These are phyloP conservation scores for Pyrocephalus nanus DNA, from an alignment of 2,797 vertebrate species.

Conservation along the genomic window DNA sequence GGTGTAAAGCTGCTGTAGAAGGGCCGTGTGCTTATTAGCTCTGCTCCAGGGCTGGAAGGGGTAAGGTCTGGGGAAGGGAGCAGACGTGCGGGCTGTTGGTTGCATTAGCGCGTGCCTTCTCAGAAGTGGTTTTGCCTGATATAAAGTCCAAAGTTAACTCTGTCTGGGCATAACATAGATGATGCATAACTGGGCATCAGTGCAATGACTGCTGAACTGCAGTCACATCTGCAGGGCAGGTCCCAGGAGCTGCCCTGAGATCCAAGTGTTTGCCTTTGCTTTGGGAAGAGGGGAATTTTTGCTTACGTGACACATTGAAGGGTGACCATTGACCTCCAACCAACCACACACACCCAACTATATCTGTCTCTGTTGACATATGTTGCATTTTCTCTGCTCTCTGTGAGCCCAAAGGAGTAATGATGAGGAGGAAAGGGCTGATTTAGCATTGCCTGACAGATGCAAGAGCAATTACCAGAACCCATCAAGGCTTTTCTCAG, in stretches of 20 bases:
- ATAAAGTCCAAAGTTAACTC: not conserved
- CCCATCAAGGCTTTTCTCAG: constrained; percentile 19
- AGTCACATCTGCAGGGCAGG: not conserved
- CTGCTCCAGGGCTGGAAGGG: not conserved
- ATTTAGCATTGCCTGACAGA: not conserved
- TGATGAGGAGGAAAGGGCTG: not conserved
- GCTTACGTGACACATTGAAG: not conserved
- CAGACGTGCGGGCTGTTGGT: not conserved
- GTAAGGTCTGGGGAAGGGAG: not conserved
- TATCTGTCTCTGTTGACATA: not conserved
- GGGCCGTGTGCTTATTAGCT: not conserved
- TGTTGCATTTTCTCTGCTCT: not conserved
- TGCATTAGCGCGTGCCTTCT: not conserved
- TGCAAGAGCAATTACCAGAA: constrained; percentile 6
- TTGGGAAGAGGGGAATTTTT: not conserved
- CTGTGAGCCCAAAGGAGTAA: not conserved
- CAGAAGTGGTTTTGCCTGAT: not conserved
- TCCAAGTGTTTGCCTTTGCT: not conserved
- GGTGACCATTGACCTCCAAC: not conserved
- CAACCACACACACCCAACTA: not conserved
- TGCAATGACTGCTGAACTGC: not conserved
- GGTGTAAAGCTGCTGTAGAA: not conserved
- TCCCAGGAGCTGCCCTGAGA: not conserved
- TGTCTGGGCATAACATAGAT: not conserved
- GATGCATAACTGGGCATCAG: not conserved